Evolutionary conservation across 2,888 invertebrate species (phyloP).

Genomic region (Fissipunctia ypsillon): DNA sequence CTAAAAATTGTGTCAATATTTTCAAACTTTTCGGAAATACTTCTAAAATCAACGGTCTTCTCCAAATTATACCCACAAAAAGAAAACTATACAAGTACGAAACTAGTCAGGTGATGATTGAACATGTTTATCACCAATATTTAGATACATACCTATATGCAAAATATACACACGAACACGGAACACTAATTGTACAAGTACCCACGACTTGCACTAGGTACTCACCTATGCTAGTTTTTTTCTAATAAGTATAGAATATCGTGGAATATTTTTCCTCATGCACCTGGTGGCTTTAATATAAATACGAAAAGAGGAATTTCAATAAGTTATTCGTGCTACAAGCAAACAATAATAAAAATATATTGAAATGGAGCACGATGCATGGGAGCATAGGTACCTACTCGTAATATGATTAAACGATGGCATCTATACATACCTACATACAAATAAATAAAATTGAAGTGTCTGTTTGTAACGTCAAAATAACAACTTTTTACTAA

Average conservation of each 20-base stretch:
- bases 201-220: not conserved
- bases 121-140: not conserved
- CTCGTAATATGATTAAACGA: not conserved
- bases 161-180: not conserved
- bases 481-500: too few species aligned
- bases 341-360: not conserved
- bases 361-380: not conserved
- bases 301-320: not conserved
- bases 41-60: not conserved
- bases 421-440: too few species aligned
- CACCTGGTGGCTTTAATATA: conserved; percentile 6
- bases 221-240: not conserved
- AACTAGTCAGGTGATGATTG: not conserved
- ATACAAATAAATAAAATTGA: too few species aligned
- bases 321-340: conserved; percentile 3
- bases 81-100: not conserved
- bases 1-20: not conserved
- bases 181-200: not conserved
- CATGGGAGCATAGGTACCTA: not conserved
- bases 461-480: too few species aligned
- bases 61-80: not conserved
- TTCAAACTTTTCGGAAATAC: too few species aligned
- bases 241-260: not conserved
- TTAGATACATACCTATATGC: not conserved
- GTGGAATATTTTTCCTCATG: not conserved